Evolutionary conservation across 2,888 invertebrate genomes (phyloP), one percentile per base, ranked within the genome.

Genomic region (Psylliodes chrysocephalus): DNA sequence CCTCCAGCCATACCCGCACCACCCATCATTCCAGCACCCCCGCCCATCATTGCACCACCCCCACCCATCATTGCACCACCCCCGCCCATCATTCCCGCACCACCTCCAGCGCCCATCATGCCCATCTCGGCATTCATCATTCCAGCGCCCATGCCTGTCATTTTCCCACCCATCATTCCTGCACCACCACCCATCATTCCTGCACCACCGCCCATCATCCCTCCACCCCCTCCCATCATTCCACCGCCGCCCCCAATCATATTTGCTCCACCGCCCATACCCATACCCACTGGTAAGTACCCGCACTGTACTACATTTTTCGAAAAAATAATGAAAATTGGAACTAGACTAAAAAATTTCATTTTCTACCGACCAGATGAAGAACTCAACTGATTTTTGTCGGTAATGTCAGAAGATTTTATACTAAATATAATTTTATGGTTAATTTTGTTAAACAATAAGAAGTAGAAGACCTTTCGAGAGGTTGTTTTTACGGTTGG

Each of bases 171-270:
- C 62, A 62, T 59, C 62, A 54, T 62, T 1, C 53, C 52, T 6
- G 67, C 72, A 12, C 72, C 46, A 1, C 47, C 47, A 2, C 47
- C 47, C 1, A 22, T 54, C 64, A 84, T 84, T 68, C 84, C 85
- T 0, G 25, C 47, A 47, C 85, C 72, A 5, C 84, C 73, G 8
- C 84, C 83, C 14, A 19, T 22, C 54, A 54, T 40, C 12, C 40
- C 40, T 10, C 33, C 35, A 33, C 33, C 35, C 1, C 25, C 47
- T 7, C 47, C 47, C 25, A 22, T 25, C 47, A 25, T 25, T 10
- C 2, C 25, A 6, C 8, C 47, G 2, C 14, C 47, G 1, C 47
- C 47, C 1, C 47, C 49, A 7, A 12, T 28, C 49, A 49, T 49
- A 30, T 44, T 53, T 18, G n/a, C 65, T n/a, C 62, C 18, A 12